Conservation (phyloP, 2,113 vertebrate genomes). For the Macroglossus sobrinus region DNA sequence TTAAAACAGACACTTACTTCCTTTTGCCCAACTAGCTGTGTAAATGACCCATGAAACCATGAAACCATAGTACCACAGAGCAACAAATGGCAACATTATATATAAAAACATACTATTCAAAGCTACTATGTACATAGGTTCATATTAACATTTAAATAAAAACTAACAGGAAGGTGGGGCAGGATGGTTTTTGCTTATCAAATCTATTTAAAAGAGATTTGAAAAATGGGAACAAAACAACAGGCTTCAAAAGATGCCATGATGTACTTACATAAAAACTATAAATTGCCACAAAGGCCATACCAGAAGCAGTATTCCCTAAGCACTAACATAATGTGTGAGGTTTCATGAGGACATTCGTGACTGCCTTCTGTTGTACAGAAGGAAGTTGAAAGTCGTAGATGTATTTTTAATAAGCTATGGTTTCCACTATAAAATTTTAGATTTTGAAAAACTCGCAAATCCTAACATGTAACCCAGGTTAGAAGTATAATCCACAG, state of each 20-base stretch:
- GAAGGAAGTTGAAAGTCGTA: neutral
- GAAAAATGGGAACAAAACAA: neutral
- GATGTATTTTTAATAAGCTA: neutral
- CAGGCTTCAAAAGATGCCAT: neutral
- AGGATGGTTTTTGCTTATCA: neutral
- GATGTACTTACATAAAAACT: neutral
- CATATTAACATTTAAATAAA: neutral
- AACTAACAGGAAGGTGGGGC: neutral
- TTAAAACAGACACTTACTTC: constrained; percentile 3
- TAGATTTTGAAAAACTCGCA: neutral
- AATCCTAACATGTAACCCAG: neutral
- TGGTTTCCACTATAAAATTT: neutral
- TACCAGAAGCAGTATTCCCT: neutral
- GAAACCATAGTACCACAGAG: neutral
- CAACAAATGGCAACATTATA: neutral
- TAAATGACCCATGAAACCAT: constrained; percentile 18
- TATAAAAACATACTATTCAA: neutral
- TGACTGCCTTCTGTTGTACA: neutral
- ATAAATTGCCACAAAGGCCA: neutral
- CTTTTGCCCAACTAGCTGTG: neutral
- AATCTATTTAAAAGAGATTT: neutral
- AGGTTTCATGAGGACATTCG: neutral
- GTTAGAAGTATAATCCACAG: neutral
- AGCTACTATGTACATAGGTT: neutral
- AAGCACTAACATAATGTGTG: neutral